Conservation (phyloP, 2,888 invertebrate species). For the Acleris laterana region DNA sequence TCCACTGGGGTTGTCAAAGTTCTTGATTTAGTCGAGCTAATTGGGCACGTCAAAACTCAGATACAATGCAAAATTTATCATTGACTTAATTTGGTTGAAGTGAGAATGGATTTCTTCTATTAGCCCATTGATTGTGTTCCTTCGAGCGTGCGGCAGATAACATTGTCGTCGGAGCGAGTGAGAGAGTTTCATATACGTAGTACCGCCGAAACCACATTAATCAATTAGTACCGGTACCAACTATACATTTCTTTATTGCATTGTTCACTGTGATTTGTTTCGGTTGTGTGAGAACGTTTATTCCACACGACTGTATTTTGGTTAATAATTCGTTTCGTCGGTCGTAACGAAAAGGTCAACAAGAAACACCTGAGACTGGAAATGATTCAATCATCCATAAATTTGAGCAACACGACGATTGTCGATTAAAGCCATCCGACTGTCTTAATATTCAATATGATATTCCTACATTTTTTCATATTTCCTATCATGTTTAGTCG, state of each 20-base stretch:
- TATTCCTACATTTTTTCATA: not conserved
- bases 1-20: too few relatives aligned
- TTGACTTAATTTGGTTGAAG: slow-evolving; percentile 24
- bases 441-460: not conserved
- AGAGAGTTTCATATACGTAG: slow-evolving; percentile 10
- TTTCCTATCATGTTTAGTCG: not conserved
- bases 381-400: slow-evolving; percentile 3
- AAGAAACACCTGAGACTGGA: slow-evolving; percentile 18
- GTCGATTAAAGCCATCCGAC: not conserved
- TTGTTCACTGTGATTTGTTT: slow-evolving; percentile 42
- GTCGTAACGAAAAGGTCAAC: slow-evolving; percentile 15
- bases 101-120: slow-evolving; percentile 32
- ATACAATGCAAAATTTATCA: slow-evolving; percentile 29
- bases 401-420: not conserved
- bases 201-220: slow-evolving; percentile 58
- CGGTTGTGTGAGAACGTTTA: slow-evolving; percentile 38
- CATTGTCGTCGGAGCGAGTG: slow-evolving; percentile 18
- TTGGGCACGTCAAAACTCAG: slow-evolving; percentile 26
- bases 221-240: slow-evolving; percentile 54
- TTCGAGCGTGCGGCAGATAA: slow-evolving; percentile 24
- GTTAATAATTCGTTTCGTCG: slow-evolving; percentile 12
- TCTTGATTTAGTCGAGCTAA: not conserved
- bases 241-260: slow-evolving; percentile 50
- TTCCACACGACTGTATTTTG: slow-evolving; percentile 6
- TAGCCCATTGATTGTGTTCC: slow-evolving; percentile 29